These are phyloP conservation scores for Oreohelix idahoensis DNA, from an alignment of 1,140 invertebrate genomes.

Conservation along the genomic window DNA sequence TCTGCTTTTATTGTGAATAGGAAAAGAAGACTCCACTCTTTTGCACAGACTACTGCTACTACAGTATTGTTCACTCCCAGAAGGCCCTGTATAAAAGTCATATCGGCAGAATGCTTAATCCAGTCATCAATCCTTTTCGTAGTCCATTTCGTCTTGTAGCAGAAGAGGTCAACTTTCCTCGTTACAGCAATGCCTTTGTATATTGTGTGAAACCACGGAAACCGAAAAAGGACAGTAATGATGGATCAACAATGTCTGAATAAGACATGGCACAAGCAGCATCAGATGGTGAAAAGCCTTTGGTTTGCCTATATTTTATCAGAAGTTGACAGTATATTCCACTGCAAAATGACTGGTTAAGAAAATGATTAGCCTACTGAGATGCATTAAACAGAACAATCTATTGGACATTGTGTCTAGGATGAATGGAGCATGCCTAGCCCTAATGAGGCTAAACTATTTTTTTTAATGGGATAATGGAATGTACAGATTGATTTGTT, in stretches of 20 bases:
- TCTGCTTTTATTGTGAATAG: neutral
- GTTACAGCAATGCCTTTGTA: constrained; percentile 24
- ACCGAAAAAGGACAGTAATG: neutral
- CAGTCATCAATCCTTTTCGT: constrained; percentile 25
- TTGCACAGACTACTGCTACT: constrained; percentile 28
- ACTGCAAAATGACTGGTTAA: too few relatives aligned
- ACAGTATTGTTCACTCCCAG: neutral
- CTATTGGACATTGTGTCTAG: too few relatives aligned
- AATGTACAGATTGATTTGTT: too few relatives aligned
- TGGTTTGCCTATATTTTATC: too few relatives aligned
- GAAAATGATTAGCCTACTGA: too few relatives aligned
- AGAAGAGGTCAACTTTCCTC: neutral
- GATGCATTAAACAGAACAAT: too few relatives aligned
- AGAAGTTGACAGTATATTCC: too few relatives aligned
- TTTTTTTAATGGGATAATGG: too few relatives aligned
- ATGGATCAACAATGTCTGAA: neutral
- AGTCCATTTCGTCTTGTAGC: constrained; percentile 13
- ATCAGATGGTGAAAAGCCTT: too few relatives aligned
- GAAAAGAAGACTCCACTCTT: constrained; percentile 6
- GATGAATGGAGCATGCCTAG: too few relatives aligned
- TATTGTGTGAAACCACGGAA: constrained; percentile 12
- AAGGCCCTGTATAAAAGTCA: neutral
- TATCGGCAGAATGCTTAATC: neutral
- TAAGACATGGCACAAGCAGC: too few relatives aligned
- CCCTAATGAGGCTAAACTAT: too few relatives aligned